A percentile compares a stretch with the other conserved stretches of the same genome.
Conservation (phyloP, 2,113 vertebrate genomes). For the Capreolus pygargus region DNA sequence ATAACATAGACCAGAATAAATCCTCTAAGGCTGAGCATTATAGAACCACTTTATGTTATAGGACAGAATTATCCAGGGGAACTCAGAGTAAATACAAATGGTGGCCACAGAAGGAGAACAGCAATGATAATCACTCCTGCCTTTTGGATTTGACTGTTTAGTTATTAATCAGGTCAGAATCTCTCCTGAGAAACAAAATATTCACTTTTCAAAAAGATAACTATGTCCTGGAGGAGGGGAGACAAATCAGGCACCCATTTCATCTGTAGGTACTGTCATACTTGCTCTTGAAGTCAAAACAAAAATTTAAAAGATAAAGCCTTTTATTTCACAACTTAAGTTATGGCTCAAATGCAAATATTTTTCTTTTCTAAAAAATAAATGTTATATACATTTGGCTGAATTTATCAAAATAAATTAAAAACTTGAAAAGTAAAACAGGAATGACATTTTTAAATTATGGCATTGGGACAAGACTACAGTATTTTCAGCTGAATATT, state of each 20-base stretch:
- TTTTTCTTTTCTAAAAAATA: background rate
- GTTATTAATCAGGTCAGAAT: background rate
- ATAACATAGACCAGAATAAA: slow-evolving; percentile 63
- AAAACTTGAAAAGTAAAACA: background rate
- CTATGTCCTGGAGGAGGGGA: rapidly evolving
- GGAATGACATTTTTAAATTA: background rate
- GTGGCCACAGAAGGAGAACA: background rate
- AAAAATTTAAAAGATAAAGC: background rate
- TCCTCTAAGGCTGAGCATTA: slow-evolving; percentile 53
- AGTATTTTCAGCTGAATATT: background rate
- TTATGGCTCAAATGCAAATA: background rate
- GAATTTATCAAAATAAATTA: background rate
- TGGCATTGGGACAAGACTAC: background rate
- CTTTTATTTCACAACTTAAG: background rate
- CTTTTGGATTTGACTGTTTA: background rate
- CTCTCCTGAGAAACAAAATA: background rate
- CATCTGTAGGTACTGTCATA: background rate
- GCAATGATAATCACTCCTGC: background rate
- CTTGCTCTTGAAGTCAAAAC: background rate
- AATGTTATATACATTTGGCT: background rate
- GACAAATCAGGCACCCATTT: background rate
- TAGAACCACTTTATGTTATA: slow-evolving; percentile 2
- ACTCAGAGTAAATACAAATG: background rate
- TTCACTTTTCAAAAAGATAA: background rate
- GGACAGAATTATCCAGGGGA: background rate